These are phyloP conservation scores for Sogatella furcifera DNA, from an alignment of 1,140 invertebrate genomes.

Conservation along the genomic window DNA sequence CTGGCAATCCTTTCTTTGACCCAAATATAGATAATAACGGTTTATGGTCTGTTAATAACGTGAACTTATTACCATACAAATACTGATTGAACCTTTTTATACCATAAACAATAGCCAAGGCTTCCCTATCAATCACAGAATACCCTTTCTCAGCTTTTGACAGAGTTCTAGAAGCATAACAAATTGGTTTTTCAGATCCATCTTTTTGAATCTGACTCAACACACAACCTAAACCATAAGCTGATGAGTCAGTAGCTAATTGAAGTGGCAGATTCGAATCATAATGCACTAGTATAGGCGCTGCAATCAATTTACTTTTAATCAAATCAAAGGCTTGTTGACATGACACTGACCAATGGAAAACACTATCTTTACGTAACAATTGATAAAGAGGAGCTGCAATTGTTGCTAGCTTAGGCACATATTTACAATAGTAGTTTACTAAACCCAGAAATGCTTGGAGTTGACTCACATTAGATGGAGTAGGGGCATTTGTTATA, in stretches of 20 bases:
- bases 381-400: conserved; percentile 25
- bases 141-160: too few species aligned
- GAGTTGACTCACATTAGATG: conserved; percentile 23
- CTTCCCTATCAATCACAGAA: too few species aligned
- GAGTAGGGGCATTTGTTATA: conserved; percentile 22
- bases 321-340: background rate
- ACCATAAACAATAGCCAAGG: too few species aligned
- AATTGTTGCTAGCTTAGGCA: conserved; percentile 22
- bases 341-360: conserved; percentile 18
- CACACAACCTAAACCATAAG: too few species aligned
- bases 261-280: too few species aligned
- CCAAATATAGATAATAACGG: conserved; percentile 33
- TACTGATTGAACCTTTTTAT: conserved; percentile 4
- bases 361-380: conserved; percentile 18
- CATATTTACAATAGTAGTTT: conserved; percentile 27
- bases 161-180: too few species aligned
- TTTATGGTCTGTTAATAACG: conserved; percentile 37
- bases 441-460: conserved; percentile 27
- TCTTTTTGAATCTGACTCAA: too few species aligned
- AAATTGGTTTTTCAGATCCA: too few species aligned
- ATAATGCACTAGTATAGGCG: background rate
- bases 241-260: too few species aligned
- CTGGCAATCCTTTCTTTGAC: conserved; percentile 26
- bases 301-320: background rate
- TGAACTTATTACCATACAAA: conserved; percentile 33